Conservation (phyloP, 2,113 vertebrate genomes). For the Hemichromis elongatus region DNA sequence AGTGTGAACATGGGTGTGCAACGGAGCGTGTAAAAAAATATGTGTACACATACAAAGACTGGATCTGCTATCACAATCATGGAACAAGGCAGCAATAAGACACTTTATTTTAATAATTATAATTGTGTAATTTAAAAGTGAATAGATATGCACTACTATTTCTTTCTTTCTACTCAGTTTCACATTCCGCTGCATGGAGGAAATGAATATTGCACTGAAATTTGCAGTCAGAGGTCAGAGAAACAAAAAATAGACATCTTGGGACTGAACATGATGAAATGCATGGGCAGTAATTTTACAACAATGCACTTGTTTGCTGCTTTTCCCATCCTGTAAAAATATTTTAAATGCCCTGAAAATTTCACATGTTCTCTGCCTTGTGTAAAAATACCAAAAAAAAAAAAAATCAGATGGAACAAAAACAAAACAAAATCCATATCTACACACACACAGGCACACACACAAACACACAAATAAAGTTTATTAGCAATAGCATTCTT, state of each 20-base stretch:
- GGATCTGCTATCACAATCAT: constrained; percentile 2
- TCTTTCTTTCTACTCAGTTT: not conserved
- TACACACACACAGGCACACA: not conserved
- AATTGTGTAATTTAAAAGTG: not conserved
- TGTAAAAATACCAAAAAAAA: not conserved
- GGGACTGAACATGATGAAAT: not conserved
- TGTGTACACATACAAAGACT: not conserved
- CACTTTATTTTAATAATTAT: not conserved
- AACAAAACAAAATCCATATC: not conserved
- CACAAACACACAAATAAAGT: no score
- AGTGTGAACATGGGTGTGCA: not conserved
- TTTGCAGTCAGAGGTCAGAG: not conserved
- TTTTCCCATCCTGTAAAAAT: not conserved
- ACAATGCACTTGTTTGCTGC: not conserved
- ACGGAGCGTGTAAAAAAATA: not conserved
- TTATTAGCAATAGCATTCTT: not conserved
- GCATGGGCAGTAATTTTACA: not conserved
- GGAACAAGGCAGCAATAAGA: not conserved
- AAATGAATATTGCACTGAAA: not conserved
- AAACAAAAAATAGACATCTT: not conserved
- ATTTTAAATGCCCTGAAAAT: not conserved
- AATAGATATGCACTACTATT: not conserved
- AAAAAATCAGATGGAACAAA: not conserved
- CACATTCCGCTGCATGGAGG: not conserved
- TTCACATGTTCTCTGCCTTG: not conserved